Percentiles rank a stretch among this genome's conserved stretches.
phyloP scores from a whole-genome alignment of 2,113 vertebrate species.

The Delphinapterus leucas region DNA sequence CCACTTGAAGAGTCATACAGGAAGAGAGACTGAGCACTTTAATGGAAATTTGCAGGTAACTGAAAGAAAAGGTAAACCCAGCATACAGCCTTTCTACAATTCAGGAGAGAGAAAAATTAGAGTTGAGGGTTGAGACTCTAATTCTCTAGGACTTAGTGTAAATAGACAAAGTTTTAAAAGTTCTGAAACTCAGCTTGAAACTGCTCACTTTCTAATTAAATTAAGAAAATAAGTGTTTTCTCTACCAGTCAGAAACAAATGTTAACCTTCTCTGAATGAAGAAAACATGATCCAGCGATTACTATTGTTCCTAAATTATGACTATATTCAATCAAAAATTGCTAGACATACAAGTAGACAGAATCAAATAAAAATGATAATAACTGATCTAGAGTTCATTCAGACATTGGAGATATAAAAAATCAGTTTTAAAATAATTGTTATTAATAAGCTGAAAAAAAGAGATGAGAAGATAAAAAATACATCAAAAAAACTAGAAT shows the following conservation, averaged over 20 bases:
- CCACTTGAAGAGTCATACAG: not conserved
- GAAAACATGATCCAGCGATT: not conserved
- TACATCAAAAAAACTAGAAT: not conserved
- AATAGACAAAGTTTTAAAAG: not conserved
- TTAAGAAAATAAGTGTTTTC: not conserved
- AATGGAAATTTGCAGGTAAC: not conserved
- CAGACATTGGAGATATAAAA: not conserved
- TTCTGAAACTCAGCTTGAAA: not conserved
- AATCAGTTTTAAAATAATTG: not conserved
- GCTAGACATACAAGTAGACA: not conserved
- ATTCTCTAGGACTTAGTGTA: not conserved
- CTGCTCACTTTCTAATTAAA: not conserved
- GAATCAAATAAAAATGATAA: not conserved
- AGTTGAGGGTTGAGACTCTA: not conserved
- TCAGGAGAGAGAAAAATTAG: not conserved
- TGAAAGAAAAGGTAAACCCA: not conserved
- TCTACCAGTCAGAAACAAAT: not conserved
- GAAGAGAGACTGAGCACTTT: not conserved
- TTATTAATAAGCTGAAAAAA: not conserved
- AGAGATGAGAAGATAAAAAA: not conserved
- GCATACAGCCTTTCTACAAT: not conserved
- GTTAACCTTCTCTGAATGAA: not conserved
- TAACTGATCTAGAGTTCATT: not conserved
- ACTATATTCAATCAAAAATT: not conserved
- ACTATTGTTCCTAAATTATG: not conserved